phyloP scores from a whole-genome alignment of 2,113 vertebrate genomes.

The Poeciliopsis turrubarensis region DNA sequence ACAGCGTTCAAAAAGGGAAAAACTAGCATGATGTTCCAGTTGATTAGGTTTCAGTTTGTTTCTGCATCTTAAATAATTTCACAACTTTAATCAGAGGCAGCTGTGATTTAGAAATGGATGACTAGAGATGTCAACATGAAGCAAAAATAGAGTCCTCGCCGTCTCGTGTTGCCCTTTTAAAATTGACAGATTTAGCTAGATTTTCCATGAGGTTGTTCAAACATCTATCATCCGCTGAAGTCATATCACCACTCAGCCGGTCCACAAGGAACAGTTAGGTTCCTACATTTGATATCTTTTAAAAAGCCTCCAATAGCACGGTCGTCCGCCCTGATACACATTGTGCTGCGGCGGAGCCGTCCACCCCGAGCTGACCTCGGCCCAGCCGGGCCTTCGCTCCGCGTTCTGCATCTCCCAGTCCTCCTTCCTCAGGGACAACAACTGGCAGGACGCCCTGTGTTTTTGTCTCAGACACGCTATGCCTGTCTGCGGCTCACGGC shows the following conservation, averaged over 20 bases:
- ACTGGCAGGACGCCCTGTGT: conserved; percentile 69
- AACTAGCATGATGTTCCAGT: not conserved
- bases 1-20: not conserved
- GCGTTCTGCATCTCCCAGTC: conserved; percentile 41
- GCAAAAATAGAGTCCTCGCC: conserved; percentile 36
- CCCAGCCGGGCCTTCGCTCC: conserved; percentile 49
- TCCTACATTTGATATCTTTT: conserved; percentile 35
- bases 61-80: conserved; percentile 29
- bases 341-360: conserved; percentile 28
- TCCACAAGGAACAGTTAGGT: conserved; percentile 24
- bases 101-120: conserved; percentile 33
- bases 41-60: conserved; percentile 8
- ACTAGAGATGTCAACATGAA: conserved; percentile 36
- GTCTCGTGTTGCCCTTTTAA: conserved; percentile 41
- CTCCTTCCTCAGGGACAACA: conserved; percentile 59
- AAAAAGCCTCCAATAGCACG: conserved; percentile 1
- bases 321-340: conserved; percentile 17
- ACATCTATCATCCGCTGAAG: conserved; percentile 34
- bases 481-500: conserved; percentile 54
- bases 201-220: conserved; percentile 59
- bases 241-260: conserved; percentile 21
- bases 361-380: conserved; percentile 45
- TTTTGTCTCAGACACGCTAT: conserved; percentile 70
- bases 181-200: conserved; percentile 45
- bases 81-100: conserved; percentile 34